Percentiles rank a stretch among this genome's conserved stretches.
These are phyloP conservation scores for Entosphenus tridentatus DNA, from an alignment of 2,113 vertebrate genomes.

Conservation along the genomic window DNA sequence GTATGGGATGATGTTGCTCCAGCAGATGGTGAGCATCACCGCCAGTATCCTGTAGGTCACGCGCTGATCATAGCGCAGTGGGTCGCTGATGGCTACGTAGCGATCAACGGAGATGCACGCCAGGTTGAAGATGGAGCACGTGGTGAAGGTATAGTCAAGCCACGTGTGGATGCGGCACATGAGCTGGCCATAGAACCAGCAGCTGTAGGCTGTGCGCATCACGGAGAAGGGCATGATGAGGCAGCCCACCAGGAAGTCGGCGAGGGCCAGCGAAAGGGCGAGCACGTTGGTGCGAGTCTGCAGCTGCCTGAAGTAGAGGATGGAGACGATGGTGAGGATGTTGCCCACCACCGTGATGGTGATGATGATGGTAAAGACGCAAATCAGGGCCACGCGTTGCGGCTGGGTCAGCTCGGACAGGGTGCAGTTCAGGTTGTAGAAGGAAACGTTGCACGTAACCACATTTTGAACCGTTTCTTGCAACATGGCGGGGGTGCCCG, in stretches of 20 bases:
- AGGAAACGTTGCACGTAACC: too few relatives aligned
- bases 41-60: too few relatives aligned
- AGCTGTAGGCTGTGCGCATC: conserved; percentile 22
- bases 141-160: conserved; percentile 23
- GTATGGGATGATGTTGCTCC: too few relatives aligned
- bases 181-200: conserved; percentile 20
- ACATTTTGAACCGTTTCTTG: too few relatives aligned
- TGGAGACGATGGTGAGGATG: conserved; percentile 18
- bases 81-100: conserved; percentile 20
- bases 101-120: conserved; percentile 18
- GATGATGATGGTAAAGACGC: too few relatives aligned
- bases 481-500: too few relatives aligned
- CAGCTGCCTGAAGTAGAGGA: conserved; percentile 24
- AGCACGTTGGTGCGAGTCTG: conserved; percentile 23
- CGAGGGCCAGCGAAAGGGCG: conserved; percentile 19
- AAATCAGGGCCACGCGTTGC: too few relatives aligned
- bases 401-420: too few relatives aligned
- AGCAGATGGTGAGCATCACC: too few relatives aligned
- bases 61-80: conserved; percentile 13
- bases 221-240: conserved; percentile 22
- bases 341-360: conserved; percentile 14
- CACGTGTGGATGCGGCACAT: conserved; percentile 23
- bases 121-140: conserved; percentile 23
- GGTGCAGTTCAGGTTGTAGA: too few relatives aligned
- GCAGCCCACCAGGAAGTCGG: conserved; percentile 21